Evolutionary conservation across 2,888 invertebrate species (phyloP).

Genomic region (Mythimna ferrago): DNA sequence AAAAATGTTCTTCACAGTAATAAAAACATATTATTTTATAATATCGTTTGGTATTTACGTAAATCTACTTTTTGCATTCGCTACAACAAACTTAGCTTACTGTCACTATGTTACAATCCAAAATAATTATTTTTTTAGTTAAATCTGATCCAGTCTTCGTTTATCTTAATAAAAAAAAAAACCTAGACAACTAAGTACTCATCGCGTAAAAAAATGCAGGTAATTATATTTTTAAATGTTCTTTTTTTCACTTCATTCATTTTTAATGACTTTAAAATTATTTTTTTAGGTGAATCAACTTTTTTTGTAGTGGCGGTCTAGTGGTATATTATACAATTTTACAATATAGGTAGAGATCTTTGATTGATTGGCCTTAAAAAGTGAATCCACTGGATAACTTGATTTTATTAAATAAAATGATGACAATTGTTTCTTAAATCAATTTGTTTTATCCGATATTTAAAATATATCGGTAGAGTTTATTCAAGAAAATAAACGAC

Average conservation of each 20-base stretch:
- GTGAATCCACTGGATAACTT: neutral
- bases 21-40: constrained; percentile 6
- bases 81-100: constrained; percentile 25
- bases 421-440: neutral
- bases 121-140: constrained; percentile 10
- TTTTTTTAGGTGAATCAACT: constrained; percentile 20
- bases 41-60: constrained; percentile 8
- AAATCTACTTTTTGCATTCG: constrained; percentile 39
- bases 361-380: neutral
- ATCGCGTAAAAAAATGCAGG: constrained; percentile 10
- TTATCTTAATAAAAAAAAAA: constrained; percentile 17
- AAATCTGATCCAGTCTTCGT: constrained; percentile 26
- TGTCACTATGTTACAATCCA: constrained; percentile 16
- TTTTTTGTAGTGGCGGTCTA: neutral
- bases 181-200: constrained; percentile 37
- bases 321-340: neutral
- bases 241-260: constrained; percentile 8
- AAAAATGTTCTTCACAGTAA: constrained; percentile 7
- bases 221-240: constrained; percentile 7
- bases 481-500: neutral
- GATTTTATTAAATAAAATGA: neutral
- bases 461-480: neutral
- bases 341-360: neutral
- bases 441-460: neutral
- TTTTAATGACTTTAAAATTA: constrained; percentile 35